Base-by-base conservation (phyloP, 2,888 invertebrate genomes). In the Cancer borealis region DNA sequence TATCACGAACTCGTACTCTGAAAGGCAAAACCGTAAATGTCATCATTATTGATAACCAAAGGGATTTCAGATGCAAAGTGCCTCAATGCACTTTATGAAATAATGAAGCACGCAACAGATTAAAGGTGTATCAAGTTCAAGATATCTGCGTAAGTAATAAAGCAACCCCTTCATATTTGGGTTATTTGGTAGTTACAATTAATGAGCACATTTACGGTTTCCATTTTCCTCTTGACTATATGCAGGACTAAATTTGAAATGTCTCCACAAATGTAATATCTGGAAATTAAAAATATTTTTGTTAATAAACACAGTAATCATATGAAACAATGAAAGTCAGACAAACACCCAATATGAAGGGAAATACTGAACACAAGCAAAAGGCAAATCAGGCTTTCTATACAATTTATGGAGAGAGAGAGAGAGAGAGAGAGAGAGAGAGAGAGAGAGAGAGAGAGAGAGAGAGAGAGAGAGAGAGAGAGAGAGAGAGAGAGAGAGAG, bases 1-100 rank as follows among this genome's bases (percentile, higher is more conserved):
- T 97, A 96, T 97, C 97, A 95, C 97, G 96, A 39, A 97, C 97
- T 93, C 97, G 97, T 93, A 97, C 97, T 96, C 97, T 97, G 96
- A 92, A 95, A 95, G 92, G 92, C 93, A 95, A 93, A 95, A 95
- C 95, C 95, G 95, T 95, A 95, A 95, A 95, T 95, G 95, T 95
- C 95, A 95, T 95, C 95, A 95, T 95, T 89, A 95, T 92, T 95
- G 95, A 95, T 92, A 93, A 95, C 95, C 95, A 95, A 89, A 94
- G 90, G 92, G 94, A 92, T 89, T 94, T 92, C 60, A 92, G 88
- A 92, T 87, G 91, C 93, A 92, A 94, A 89, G 90, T 92, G 90
- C 91, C 54, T 79, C 30, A 89, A 92, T 46, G 92, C 89, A 92
- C 90, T 88, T 91, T 60, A 91, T 91, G 93, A 93, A 94, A 91